Evolutionary conservation across 2,888 invertebrate genomes (phyloP), one percentile per base, ranked within the genome.

Genomic region (Lymantria dispar): DNA sequence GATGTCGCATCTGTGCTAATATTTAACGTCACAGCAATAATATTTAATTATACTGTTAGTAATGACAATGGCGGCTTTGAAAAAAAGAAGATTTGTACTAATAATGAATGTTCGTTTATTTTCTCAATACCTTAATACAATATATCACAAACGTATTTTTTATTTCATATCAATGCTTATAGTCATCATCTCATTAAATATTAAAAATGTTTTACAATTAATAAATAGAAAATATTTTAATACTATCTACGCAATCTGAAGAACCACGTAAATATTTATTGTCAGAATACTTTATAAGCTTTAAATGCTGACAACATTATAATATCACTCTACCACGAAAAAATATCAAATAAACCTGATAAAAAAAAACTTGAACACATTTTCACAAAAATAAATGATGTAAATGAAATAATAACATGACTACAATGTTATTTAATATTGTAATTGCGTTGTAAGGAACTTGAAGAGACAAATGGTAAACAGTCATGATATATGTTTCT

Each of bases 111-210:
- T 71, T 73, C 66, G 70, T 80, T 81, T 82, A 77, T 79, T 79
- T 70, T 70, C 70, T 31, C 52, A 62, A 61, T 76, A 72, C 58
- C 77, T 74, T 76, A 82, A 59, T 66, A 66, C 64, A 76, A 64
- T 80, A 79, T 83, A 85, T 85, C 85, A 85, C 85, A 85, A 81
- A 79, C 68, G 65, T 76, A 73, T 73, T 61, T 70, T 64, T 76
- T 71, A 62, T 7, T 38, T 12, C 7, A 38, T n/a, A 54, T 54
- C 59, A 66, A 63, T 68, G 71, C 65, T 58, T 60, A 53, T 56
- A 55, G 62, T 67, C 66, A 31, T 61, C 47, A 38, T 38, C 48
- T 45, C 50, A 56, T 22, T 56, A 46, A 50, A 57, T 54, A 37
- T 56, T 56, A 58, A 44, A 54, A 38, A 39, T 22, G 45, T 49